Percentiles rank a stretch among this genome's conserved stretches.
Evolutionary conservation across 2,113 vertebrate genomes (phyloP).

Genomic region (Eudyptes chrysolophus): DNA sequence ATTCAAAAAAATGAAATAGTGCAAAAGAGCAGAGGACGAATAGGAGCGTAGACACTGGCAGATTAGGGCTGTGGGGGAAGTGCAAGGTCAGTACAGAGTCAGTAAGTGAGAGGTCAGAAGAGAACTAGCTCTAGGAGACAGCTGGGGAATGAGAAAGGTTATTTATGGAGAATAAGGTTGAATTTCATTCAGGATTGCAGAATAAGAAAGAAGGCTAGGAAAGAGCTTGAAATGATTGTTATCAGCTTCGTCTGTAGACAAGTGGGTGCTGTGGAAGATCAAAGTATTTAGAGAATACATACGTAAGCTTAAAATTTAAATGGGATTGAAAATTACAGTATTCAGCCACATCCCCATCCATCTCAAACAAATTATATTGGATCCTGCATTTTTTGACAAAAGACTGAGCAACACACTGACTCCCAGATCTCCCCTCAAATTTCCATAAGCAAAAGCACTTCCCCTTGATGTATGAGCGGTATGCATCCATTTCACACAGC

Average conservation of each 20-base stretch:
- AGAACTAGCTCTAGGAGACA: constrained; percentile 19
- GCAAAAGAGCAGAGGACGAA: constrained; percentile 34
- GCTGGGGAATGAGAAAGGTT: constrained; percentile 35
- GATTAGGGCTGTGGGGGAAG: constrained; percentile 23
- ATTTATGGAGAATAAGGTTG: constrained; percentile 42
- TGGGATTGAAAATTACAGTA: background rate
- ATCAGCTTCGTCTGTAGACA: background rate
- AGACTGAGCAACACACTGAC: background rate
- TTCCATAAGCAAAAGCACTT: background rate
- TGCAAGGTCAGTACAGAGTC: constrained; percentile 30
- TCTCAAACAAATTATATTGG: background rate
- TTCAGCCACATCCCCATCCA: background rate
- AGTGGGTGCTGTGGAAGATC: background rate
- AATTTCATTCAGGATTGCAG: constrained; percentile 34
- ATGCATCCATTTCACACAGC: background rate
- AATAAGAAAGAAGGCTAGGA: background rate
- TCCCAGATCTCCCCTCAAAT: background rate
- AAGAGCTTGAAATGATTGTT: background rate
- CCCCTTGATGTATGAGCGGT: background rate
- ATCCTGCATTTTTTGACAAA: background rate
- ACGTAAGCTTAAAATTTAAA: background rate
- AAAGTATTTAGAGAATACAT: background rate
- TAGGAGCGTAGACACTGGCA: background rate
- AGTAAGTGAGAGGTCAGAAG: constrained; percentile 36
- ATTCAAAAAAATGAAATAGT: background rate